Percentiles rank a stretch among this genome's conserved stretches.
These are phyloP conservation scores for Nebria salina DNA, from an alignment of 2,888 invertebrate genomes.

Conservation along the genomic window DNA sequence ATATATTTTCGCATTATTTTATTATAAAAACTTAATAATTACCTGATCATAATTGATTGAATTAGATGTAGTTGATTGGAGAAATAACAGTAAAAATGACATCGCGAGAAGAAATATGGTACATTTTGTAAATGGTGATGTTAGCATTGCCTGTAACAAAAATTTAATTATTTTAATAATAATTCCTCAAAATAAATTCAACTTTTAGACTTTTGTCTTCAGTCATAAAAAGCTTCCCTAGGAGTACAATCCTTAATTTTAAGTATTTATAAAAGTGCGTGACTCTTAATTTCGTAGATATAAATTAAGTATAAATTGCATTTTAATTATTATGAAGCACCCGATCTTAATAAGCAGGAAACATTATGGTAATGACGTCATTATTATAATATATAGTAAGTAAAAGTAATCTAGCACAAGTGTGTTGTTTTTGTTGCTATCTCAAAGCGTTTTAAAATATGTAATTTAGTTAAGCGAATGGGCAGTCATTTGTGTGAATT, in stretches of 20 bases:
- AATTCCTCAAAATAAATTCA: neutral
- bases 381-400: neutral
- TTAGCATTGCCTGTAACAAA: conserved; percentile 40
- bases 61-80: neutral
- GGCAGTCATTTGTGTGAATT: neutral
- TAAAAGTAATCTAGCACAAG: neutral
- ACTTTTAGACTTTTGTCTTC: too few species aligned
- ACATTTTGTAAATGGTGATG: conserved; percentile 35
- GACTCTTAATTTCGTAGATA: neutral
- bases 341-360: neutral
- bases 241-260: too few species aligned
- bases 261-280: too few species aligned
- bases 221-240: too few species aligned
- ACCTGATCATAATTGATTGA: conserved; percentile 12
- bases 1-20: conserved; percentile 33
- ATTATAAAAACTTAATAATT: neutral
- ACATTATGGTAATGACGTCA: neutral
- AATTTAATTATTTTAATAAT: neutral
- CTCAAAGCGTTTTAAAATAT: neutral
- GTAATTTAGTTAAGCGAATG: neutral
- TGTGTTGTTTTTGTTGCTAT: neutral
- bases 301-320: neutral
- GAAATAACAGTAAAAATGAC: conserved; percentile 7
- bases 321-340: conserved; percentile 21
- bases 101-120: conserved; percentile 26